Evolutionary conservation across 2,888 invertebrate genomes (phyloP).

Genomic region (Lasioglossum morio): DNA sequence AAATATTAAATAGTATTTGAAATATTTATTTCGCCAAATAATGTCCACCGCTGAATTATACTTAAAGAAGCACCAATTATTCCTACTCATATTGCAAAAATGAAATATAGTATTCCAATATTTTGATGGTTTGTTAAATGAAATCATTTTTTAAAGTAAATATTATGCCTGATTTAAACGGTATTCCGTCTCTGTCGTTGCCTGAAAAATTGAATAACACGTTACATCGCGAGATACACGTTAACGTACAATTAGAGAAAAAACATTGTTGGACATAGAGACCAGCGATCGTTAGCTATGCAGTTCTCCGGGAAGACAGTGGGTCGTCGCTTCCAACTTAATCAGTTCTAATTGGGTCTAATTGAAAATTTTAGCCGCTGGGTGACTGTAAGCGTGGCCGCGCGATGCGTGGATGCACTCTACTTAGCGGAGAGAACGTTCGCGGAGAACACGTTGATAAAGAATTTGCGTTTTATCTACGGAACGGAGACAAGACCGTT

Average conservation of each 20-base stretch:
- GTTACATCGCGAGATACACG: too few relatives aligned
- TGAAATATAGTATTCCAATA: too few relatives aligned
- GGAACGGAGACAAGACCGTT: neutral
- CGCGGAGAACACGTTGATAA: neutral
- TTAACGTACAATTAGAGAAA: neutral
- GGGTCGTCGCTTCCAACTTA: conserved; percentile 26
- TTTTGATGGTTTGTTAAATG: too few relatives aligned
- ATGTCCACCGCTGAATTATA: too few relatives aligned
- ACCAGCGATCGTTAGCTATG: neutral
- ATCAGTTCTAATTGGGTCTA: conserved; percentile 69
- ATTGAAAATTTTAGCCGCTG: conserved; percentile 66
- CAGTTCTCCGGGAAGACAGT: conserved; percentile 17
- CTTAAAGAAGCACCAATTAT: too few relatives aligned
- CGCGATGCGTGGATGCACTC: conserved; percentile 18
- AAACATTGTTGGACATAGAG: neutral
- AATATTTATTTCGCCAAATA: too few relatives aligned
- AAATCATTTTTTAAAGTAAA: too few relatives aligned
- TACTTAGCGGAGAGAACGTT: neutral
- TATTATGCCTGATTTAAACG: too few relatives aligned
- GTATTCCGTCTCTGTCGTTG: too few relatives aligned
- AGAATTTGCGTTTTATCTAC: neutral
- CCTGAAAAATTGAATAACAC: too few relatives aligned
- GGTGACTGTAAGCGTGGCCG: conserved; percentile 9
- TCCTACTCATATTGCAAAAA: too few relatives aligned
- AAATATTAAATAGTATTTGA: too few relatives aligned